Conservation (phyloP, 64 coral and sea anemone species). For the Montipora sp. region DNA sequence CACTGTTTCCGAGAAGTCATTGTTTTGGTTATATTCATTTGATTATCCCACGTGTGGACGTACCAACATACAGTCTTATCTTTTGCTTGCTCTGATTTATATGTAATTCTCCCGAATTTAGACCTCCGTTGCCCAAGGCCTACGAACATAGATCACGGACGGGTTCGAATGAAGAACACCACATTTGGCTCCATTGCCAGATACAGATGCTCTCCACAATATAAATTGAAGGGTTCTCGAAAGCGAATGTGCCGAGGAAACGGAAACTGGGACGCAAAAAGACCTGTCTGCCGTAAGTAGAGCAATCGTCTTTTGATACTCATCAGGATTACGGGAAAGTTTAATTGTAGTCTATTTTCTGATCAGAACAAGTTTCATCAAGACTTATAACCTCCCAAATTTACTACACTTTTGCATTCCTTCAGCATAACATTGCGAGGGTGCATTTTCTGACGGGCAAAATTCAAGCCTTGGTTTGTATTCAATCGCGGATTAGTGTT, state of each 20-base stretch:
- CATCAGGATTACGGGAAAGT: too few relatives aligned
- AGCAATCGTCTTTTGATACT: neutral
- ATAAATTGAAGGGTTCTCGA: conserved; percentile 31
- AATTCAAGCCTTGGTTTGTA: too few relatives aligned
- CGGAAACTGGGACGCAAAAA: conserved; percentile 76
- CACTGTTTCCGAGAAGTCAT: too few relatives aligned
- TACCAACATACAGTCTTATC: neutral
- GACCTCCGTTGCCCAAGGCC: neutral
- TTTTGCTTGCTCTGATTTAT: neutral
- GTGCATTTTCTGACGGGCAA: too few relatives aligned
- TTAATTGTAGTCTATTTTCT: too few relatives aligned
- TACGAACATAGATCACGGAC: neutral
- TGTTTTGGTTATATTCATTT: too few relatives aligned
- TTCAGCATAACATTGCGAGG: too few relatives aligned
- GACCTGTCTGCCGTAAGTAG: conserved; percentile 76
- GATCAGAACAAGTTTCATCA: too few relatives aligned
- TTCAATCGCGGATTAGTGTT: too few relatives aligned
- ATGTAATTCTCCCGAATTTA: neutral
- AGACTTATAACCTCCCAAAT: too few relatives aligned
- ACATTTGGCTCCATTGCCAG: conserved; percentile 39
- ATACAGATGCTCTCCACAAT: conserved; percentile 39
- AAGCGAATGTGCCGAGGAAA: conserved; percentile 75
- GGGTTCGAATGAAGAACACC: neutral
- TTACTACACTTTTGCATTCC: too few relatives aligned
- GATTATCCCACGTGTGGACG: too few relatives aligned